These are phyloP conservation scores for Scartelaos histophorus DNA, from an alignment of 2,113 vertebrate species.

Conservation along the genomic window DNA sequence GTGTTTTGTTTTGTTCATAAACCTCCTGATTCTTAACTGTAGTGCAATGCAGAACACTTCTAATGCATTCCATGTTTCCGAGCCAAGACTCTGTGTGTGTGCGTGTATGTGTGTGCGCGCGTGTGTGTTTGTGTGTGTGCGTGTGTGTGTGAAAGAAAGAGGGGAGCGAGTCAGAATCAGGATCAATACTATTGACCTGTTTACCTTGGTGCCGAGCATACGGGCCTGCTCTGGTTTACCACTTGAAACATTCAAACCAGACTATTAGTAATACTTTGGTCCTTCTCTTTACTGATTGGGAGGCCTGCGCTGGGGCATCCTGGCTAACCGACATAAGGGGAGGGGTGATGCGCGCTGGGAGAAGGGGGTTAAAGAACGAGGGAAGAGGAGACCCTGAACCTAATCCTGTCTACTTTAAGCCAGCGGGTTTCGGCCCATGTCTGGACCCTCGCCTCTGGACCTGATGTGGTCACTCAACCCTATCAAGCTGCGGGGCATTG, in stretches of 20 bases:
- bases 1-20: slow-evolving; percentile 23
- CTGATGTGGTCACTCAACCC: slow-evolving; percentile 79
- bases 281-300: slow-evolving; percentile 69
- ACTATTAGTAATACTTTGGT: slow-evolving; percentile 84
- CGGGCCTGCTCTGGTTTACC: slow-evolving; percentile 71
- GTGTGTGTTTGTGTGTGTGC: slow-evolving; percentile 16
- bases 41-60: slow-evolving; percentile 70
- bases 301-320: slow-evolving; percentile 39
- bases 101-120: slow-evolving; percentile 29
- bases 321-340: slow-evolving; percentile 37
- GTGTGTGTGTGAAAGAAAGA: slow-evolving; percentile 20
- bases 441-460: slow-evolving; percentile 61
- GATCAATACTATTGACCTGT: slow-evolving; percentile 86
- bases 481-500: slow-evolving; percentile 77
- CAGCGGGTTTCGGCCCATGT: slow-evolving; percentile 62
- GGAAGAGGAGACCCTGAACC: slow-evolving; percentile 50
- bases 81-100: slow-evolving; percentile 46
- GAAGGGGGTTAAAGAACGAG: slow-evolving; percentile 30
- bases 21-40: slow-evolving; percentile 45
- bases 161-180: slow-evolving; percentile 63
- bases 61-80: slow-evolving; percentile 77
- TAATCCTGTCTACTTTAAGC: slow-evolving; percentile 73
- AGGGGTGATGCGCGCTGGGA: background rate
- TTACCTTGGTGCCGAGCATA: slow-evolving; percentile 78
- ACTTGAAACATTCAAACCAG: slow-evolving; percentile 83